Evolutionary conservation across 2,888 invertebrate genomes (phyloP).

Genomic region (Diloba caeruleocephala): DNA sequence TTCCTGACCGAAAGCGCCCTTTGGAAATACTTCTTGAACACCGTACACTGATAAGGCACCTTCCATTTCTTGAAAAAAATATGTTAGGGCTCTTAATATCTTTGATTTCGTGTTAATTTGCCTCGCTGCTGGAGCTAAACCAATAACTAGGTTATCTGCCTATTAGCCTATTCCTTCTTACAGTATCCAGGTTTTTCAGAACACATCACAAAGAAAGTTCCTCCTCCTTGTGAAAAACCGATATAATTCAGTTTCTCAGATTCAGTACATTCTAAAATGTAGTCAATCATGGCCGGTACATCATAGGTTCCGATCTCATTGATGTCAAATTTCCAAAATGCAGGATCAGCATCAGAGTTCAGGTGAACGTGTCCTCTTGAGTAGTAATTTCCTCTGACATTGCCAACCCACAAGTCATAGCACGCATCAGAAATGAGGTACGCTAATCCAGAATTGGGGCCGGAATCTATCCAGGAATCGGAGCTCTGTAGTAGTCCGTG

Average conservation of each 20-base stretch:
- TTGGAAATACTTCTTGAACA: conserved; percentile 67
- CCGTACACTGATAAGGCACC: conserved; percentile 54
- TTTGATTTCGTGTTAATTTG: conserved; percentile 87
- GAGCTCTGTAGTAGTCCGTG: conserved; percentile 76
- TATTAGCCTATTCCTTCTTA: too few relatives aligned
- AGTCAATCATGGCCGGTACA: conserved; percentile 90
- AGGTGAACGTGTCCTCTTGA: conserved; percentile 80
- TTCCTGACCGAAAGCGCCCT: conserved; percentile 67
- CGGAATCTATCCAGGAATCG: conserved; percentile 74
- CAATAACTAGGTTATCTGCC: conserved; percentile 88
- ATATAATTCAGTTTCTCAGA: conserved; percentile 65
- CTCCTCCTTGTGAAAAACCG: conserved; percentile 56
- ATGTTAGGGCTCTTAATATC: conserved; percentile 59
- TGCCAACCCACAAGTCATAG: conserved; percentile 65
- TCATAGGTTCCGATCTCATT: conserved; percentile 89
- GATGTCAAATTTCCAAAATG: conserved; percentile 77
- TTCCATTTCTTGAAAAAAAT: conserved; percentile 52
- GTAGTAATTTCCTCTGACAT: conserved; percentile 79
- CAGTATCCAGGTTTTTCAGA: conserved; percentile 91
- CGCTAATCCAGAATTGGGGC: conserved; percentile 63
- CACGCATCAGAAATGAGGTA: conserved; percentile 61
- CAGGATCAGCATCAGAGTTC: conserved; percentile 66
- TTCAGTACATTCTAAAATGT: conserved; percentile 66
- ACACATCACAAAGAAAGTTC: conserved; percentile 88
- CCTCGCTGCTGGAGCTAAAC: conserved; percentile 90